Evolutionary conservation across 2,113 vertebrate genomes (phyloP), one percentile per base, ranked within the genome.

Genomic region (Dicaeum eximium): DNA sequence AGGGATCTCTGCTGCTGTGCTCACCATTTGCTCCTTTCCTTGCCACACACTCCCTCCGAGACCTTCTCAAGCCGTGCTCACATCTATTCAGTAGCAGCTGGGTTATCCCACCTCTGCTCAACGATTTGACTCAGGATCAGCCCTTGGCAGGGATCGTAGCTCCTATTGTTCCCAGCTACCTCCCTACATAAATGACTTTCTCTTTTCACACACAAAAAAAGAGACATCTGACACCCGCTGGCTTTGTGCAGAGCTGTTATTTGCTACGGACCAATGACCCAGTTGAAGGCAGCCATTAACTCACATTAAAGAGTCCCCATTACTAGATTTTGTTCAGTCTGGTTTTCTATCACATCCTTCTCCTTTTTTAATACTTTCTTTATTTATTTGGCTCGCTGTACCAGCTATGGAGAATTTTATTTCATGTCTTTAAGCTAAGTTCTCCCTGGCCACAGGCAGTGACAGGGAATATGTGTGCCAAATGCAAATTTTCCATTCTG

Each of bases 171-270:
- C 69, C 51, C 60, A 89, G 80, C 35, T 93, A 60, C 80, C 35
- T 91, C 37, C 27, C 60, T 69, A 51, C 54, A 65, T 70, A 80
- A 94, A 90, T 86, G 14, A 86, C 85, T 94, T 96, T 91, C 87
- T 95, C 74, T 73, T 87, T 95, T 92, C 88, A 88, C 62, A 66
- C 69, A 80, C n/a, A n/a, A 12, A 81, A 74, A 92, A 61, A 40
- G 48, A 82, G 95, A 92, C 56, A 90, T 40, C 62, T 78, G 94
- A 96, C 71, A 94, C 79, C 48, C 17, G 0, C 75, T 62, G 88
- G 50, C 80, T 94, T 94, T 93, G 60, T 90, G 86, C 75, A 74
- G 53, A 90, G 86, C 92, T 88, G 72, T 86, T 90, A 70, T 83
- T 94, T 95, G 75, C 88, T 73, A 7, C 53, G 86, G 71, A 77